Percentiles rank a stretch among this genome's conserved stretches.
Conservation (phyloP, 2,797 vertebrate genomes). For the Fratercula arctica region DNA sequence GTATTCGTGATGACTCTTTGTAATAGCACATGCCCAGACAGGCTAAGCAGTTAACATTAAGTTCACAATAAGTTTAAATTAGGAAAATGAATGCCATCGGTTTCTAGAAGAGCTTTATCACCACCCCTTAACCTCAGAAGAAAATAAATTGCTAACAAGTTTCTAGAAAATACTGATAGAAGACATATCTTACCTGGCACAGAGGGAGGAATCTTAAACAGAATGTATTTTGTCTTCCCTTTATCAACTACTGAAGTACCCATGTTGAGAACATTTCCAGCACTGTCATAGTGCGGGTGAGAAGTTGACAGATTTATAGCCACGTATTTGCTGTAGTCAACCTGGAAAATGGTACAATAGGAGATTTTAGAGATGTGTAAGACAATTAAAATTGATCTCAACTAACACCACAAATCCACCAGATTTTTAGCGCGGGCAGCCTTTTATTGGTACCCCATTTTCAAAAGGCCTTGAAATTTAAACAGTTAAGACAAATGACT, state of each 20-base stretch:
- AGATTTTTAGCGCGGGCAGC: not conserved
- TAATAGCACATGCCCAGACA: not conserved
- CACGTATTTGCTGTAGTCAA: conserved; percentile 89
- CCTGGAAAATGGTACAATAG: conserved; percentile 68
- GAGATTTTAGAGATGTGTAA: not conserved
- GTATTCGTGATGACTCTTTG: not conserved
- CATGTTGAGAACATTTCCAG: conserved; percentile 91
- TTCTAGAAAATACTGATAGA: not conserved
- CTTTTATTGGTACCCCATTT: not conserved
- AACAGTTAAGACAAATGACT: not conserved
- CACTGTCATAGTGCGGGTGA: conserved; percentile 92
- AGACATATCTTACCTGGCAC: conserved; percentile 75
- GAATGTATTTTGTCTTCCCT: conserved; percentile 86
- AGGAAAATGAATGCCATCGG: not conserved
- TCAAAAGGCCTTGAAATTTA: not conserved
- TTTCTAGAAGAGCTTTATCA: not conserved
- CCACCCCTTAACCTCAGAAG: not conserved
- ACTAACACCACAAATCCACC: not conserved
- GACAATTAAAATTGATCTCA: not conserved
- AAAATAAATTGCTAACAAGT: not conserved
- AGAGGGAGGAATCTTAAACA: conserved; percentile 87
- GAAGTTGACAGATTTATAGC: conserved; percentile 88
- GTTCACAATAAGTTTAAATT: not conserved
- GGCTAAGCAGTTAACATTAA: not conserved
- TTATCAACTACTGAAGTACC: conserved; percentile 89